Percentiles rank a stretch among this genome's conserved stretches.
Conservation (phyloP, 1,140 invertebrate species). For the Zaprionus ghesquierei region DNA sequence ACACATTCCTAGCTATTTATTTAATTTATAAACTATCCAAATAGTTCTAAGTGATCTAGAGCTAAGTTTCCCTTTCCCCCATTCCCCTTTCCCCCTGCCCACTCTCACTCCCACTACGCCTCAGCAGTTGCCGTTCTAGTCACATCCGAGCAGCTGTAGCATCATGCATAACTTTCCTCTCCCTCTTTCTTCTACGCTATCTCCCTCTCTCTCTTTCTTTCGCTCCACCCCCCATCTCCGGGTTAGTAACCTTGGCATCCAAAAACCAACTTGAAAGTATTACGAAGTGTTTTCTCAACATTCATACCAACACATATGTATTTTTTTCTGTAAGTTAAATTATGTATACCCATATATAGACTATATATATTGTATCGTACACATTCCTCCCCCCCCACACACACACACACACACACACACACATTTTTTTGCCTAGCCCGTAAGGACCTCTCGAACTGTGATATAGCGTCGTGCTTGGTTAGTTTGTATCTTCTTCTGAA, state of each 20-base stretch:
- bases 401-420: no score
- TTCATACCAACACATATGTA: background rate
- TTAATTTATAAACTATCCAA: constrained; percentile 3
- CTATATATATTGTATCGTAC: background rate
- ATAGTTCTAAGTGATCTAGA: background rate
- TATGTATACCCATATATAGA: constrained; percentile 14
- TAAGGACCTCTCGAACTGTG: constrained; percentile 56
- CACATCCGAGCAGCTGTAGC: constrained; percentile 56
- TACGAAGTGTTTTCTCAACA: constrained; percentile 27
- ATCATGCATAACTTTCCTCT: no score
- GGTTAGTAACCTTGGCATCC: constrained; percentile 31
- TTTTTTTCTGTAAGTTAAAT: constrained; percentile 17
- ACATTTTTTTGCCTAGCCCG: constrained; percentile 35
- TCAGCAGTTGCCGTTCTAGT: constrained; percentile 70
- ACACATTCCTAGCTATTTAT: background rate
- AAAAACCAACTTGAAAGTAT: constrained; percentile 47
- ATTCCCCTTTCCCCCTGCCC: background rate
- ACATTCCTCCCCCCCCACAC: background rate
- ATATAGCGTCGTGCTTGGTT: constrained; percentile 43
- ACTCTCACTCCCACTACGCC: background rate
- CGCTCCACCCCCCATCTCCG: background rate
- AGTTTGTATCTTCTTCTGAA: constrained; percentile 35
- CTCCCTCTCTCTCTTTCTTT: background rate
- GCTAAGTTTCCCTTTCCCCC: background rate
- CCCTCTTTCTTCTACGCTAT: no score